Percentiles rank a stretch among this genome's conserved stretches.
phyloP scores from a whole-genome alignment of 2,888 invertebrate species.

The Thymelicus acteon region DNA sequence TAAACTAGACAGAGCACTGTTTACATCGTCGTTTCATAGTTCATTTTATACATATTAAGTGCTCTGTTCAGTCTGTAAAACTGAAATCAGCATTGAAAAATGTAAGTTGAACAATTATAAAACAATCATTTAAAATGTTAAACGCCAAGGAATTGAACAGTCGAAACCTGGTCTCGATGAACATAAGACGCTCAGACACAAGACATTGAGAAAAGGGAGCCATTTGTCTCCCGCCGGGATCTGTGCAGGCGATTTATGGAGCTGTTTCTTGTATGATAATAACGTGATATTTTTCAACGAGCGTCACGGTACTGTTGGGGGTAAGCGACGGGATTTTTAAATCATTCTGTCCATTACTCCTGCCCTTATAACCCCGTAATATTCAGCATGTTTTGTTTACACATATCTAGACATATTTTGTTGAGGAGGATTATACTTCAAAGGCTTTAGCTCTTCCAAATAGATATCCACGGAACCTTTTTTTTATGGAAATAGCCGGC shows the following conservation, averaged over 20 bases:
- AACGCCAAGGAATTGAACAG: not conserved
- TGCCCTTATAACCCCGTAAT: not conserved
- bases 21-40: too few relatives aligned
- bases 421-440: not conserved
- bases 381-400: not conserved
- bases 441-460: too few relatives aligned
- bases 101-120: too few relatives aligned
- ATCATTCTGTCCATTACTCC: not conserved
- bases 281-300: not conserved
- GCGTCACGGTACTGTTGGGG: not conserved
- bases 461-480: too few relatives aligned
- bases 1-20: too few relatives aligned
- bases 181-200: slow-evolving; percentile 3
- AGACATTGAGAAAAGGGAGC: not conserved
- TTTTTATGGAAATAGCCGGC: too few relatives aligned
- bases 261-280: slow-evolving; percentile 2
- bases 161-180: slow-evolving; percentile 4
- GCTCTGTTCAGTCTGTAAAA: too few relatives aligned
- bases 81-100: too few relatives aligned
- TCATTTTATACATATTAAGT: too few relatives aligned
- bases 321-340: not conserved
- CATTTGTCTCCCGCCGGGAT: slow-evolving; percentile 1
- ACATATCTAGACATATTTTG: not conserved
- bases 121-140: too few relatives aligned
- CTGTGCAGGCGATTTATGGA: not conserved